phyloP scores from a whole-genome alignment of 2,888 invertebrate species.

The Hydraecia micacea region DNA sequence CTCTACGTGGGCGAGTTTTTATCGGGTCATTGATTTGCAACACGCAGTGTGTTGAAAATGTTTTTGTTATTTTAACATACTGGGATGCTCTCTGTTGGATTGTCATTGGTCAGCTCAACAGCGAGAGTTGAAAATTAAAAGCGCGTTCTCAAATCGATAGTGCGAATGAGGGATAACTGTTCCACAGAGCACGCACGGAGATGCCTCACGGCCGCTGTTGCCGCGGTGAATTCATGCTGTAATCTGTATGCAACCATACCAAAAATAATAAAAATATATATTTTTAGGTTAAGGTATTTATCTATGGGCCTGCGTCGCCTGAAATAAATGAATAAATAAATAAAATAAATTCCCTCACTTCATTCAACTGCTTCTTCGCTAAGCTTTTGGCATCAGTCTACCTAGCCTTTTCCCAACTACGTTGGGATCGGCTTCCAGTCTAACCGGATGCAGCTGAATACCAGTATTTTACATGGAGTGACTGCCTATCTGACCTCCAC shows the following conservation, averaged over 20 bases:
- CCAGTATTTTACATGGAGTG: too few species aligned
- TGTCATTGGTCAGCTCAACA: too few species aligned
- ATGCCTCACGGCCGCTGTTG: too few species aligned
- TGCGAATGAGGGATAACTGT: too few species aligned
- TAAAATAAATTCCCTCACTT: neutral
- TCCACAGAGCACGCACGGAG: neutral
- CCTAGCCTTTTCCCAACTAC: too few species aligned
- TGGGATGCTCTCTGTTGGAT: neutral
- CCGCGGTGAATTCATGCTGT: neutral
- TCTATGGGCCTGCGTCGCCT: too few species aligned
- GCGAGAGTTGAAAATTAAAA: neutral
- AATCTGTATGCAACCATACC: neutral
- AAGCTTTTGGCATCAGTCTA: neutral
- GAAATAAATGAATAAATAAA: too few species aligned
- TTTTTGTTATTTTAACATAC: neutral
- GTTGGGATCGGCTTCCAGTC: too few species aligned
- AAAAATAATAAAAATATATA: too few species aligned
- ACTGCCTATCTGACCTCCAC: too few species aligned
- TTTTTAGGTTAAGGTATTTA: too few species aligned
- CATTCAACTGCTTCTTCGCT: neutral
- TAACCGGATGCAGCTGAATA: too few species aligned
- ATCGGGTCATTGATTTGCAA: neutral
- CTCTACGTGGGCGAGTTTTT: neutral
- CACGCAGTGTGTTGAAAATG: neutral
- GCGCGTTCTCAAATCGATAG: neutral